Percentiles rank a stretch among this genome's conserved stretches.
These are phyloP conservation scores for Ceratoteleas bidentatus DNA, from an alignment of 1,140 invertebrate genomes.

Conservation along the genomic window DNA sequence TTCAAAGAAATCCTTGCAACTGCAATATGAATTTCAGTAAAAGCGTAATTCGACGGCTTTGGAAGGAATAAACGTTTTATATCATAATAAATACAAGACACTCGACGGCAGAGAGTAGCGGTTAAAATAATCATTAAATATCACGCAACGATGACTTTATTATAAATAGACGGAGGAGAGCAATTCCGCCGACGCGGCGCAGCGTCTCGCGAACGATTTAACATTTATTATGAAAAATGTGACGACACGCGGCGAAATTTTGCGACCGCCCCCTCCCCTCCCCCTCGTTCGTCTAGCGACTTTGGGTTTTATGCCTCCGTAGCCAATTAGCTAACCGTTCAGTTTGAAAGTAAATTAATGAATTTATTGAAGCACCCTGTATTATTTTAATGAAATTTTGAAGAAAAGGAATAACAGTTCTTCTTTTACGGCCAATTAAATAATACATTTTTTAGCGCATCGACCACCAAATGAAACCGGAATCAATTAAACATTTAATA, in stretches of 20 bases:
- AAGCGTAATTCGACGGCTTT: conserved; percentile 45
- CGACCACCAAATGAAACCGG: conserved; percentile 39
- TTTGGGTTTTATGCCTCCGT: not conserved
- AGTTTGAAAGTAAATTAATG: conserved; percentile 10
- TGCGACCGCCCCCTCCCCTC: conserved; percentile 2
- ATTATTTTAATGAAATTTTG: conserved; percentile 50
- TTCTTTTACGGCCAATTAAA: conserved; percentile 36
- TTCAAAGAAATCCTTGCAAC: conserved; percentile 62
- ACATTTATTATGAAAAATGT: conserved; percentile 37
- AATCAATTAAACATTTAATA: conserved; percentile 47
- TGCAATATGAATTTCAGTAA: conserved; percentile 57
- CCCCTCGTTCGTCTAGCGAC: no score
- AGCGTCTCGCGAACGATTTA: conserved; percentile 5
- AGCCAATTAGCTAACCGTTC: conserved; percentile 34
- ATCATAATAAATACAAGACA: conserved; percentile 50
- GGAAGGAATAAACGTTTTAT: conserved; percentile 43
- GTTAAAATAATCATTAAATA: conserved; percentile 46
- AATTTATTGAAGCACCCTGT: conserved; percentile 29
- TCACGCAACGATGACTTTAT: conserved; percentile 24
- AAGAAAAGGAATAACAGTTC: conserved; percentile 51
- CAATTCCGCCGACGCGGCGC: conserved; percentile 2
- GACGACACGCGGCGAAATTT: conserved; percentile 27
- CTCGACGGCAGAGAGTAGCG: conserved; percentile 26
- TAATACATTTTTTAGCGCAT: conserved; percentile 45
- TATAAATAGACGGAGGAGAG: conserved; percentile 10